These are phyloP conservation scores for Hydra vulgaris DNA, from an alignment of 30 jellyfish, hydroid and myxozoan species.

Conservation along the genomic window DNA sequence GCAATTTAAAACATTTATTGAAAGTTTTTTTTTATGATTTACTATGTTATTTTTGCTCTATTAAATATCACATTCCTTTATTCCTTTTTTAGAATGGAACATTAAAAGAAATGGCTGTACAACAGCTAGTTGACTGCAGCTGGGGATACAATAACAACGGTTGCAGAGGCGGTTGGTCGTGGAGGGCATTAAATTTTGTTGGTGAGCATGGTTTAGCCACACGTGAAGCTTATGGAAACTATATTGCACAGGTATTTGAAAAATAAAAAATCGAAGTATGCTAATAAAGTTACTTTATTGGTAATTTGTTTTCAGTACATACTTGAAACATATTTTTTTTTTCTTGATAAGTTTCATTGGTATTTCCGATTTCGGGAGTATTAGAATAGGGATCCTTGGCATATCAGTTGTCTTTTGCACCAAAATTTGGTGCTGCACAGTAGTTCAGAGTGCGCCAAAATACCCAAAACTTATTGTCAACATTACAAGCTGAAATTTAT, in stretches of 20 bases:
- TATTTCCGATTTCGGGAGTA: no score
- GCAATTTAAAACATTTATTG: no score
- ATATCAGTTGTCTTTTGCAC: no score
- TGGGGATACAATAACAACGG: slow-evolving; percentile 89
- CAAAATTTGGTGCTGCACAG: no score
- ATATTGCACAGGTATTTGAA: slow-evolving; percentile 61
- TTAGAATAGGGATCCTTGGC: no score
- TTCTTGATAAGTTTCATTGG: no score
- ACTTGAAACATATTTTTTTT: no score
- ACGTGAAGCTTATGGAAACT: slow-evolving; percentile 47
- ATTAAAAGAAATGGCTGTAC: slow-evolving; percentile 53
- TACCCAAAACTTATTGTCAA: no score
- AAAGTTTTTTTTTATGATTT: no score
- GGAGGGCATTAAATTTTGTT: slow-evolving; percentile 71
- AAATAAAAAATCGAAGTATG: background rate
- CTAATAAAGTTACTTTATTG: background rate
- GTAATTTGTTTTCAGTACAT: background rate
- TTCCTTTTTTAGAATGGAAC: slow-evolving; percentile 74
- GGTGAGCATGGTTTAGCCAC: slow-evolving; percentile 79
- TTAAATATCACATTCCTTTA: background rate
- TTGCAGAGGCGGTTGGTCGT: slow-evolving; percentile 97
- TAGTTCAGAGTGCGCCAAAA: no score
- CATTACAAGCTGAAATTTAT: no score
- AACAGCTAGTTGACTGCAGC: slow-evolving; percentile 72
- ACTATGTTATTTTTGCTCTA: background rate